Conservation (phyloP, 1,140 invertebrate genomes). For the Caenorhabditis inopinata region DNA sequence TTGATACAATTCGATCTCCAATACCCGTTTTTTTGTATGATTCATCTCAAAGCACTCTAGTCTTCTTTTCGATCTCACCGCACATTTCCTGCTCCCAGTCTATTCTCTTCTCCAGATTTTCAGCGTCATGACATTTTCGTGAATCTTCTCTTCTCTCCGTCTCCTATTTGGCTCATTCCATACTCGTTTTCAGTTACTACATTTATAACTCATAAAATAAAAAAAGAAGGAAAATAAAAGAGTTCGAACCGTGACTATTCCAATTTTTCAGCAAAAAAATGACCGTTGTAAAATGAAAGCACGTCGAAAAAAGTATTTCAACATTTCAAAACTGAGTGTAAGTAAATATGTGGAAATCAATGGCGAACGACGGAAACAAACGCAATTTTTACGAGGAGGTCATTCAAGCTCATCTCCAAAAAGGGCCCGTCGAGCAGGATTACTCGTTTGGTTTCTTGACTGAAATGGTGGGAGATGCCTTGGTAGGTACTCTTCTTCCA, state of each 20-base stretch:
- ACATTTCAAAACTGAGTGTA: neutral
- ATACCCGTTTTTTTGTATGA: too few relatives aligned
- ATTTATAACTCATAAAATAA: neutral
- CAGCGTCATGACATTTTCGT: neutral
- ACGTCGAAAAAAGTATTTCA: neutral
- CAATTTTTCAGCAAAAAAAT: neutral
- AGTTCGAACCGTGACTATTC: neutral
- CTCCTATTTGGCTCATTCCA: neutral
- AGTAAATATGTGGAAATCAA: neutral
- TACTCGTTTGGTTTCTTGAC: constrained; percentile 4
- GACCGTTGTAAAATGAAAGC: neutral
- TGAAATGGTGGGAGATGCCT: neutral
- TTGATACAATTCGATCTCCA: too few relatives aligned
- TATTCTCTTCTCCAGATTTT: neutral
- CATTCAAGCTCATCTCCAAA: neutral
- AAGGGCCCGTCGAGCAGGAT: neutral
- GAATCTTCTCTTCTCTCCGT: neutral
- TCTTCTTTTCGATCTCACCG: constrained; percentile 16
- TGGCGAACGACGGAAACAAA: neutral
- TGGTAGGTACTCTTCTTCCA: too few relatives aligned
- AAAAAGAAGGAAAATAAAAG: neutral
- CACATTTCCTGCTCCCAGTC: neutral
- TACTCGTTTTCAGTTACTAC: too few relatives aligned
- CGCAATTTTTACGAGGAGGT: constrained; percentile 5
- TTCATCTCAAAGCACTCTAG: neutral